Percentiles rank a stretch among this genome's conserved stretches.
Conservation (phyloP, 2,797 vertebrate species). For the Brotula barbata region DNA sequence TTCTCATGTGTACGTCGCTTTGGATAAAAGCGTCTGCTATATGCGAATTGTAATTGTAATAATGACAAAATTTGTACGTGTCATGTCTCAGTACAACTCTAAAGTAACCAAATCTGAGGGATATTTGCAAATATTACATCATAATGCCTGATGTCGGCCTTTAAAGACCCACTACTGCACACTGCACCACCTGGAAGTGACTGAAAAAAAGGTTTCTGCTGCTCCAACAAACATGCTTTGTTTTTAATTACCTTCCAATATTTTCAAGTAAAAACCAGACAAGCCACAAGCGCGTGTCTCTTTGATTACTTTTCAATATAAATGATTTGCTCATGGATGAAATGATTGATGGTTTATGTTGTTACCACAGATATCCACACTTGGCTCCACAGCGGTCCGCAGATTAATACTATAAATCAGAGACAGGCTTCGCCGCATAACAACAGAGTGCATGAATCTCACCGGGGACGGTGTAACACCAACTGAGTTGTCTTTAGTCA, state of each 20-base stretch:
- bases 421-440: conserved; percentile 13
- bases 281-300: conserved; percentile 14
- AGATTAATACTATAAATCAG: conserved; percentile 71
- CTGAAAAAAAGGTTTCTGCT: no score
- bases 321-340: conserved; percentile 50
- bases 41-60: no score
- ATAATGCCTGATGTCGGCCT: no score
- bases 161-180: no score
- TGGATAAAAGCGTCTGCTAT: no score
- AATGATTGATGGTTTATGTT: conserved; percentile 60
- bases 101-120: no score
- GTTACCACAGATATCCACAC: conserved; percentile 39
- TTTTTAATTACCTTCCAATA: neutral
- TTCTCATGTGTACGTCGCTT: no score
- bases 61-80: no score
- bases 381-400: conserved; percentile 45
- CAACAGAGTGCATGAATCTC: conserved; percentile 52
- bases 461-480: conserved; percentile 42
- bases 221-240: no score
- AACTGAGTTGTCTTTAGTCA: conserved; percentile 60
- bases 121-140: no score
- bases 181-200: no score
- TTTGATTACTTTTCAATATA: conserved; percentile 19
- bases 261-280: conserved; percentile 17
- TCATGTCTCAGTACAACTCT: no score